These are phyloP conservation scores for Diabrotica balteata DNA, from an alignment of 2,888 invertebrate species.

Conservation along the genomic window DNA sequence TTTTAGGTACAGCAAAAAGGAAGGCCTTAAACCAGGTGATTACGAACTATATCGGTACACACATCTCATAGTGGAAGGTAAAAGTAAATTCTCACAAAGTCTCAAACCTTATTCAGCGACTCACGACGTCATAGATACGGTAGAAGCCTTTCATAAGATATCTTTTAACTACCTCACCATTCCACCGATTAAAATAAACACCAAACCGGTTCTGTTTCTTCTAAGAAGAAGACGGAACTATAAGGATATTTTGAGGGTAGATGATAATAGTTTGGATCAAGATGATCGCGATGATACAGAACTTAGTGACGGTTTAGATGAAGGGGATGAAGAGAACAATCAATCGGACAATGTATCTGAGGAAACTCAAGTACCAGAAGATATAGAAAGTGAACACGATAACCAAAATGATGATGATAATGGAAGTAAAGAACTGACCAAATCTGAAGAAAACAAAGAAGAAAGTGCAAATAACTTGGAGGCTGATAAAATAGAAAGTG, in stretches of 20 bases:
- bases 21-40: constrained; percentile 71
- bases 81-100: constrained; percentile 79
- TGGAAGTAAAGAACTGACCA: too few relatives aligned
- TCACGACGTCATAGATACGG: constrained; percentile 76
- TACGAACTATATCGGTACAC: constrained; percentile 75
- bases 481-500: too few relatives aligned
- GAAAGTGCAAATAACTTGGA: too few relatives aligned
- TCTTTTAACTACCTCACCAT: constrained; percentile 79
- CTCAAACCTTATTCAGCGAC: constrained; percentile 75
- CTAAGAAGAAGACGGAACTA: constrained; percentile 72
- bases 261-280: constrained; percentile 21
- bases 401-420: not conserved
- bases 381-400: too few relatives aligned
- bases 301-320: not conserved
- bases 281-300: constrained; percentile 9
- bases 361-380: constrained; percentile 1
- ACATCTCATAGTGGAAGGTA: constrained; percentile 82
- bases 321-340: constrained; percentile 6
- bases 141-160: constrained; percentile 85
- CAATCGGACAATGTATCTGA: constrained; percentile 22
- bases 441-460: too few relatives aligned
- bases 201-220: constrained; percentile 82
- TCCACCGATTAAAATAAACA: constrained; percentile 81
- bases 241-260: constrained; percentile 58
- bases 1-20: constrained; percentile 80